Evolutionary conservation across 2,113 vertebrate species (phyloP), one percentile per base, ranked within the genome.

Genomic region (Odontesthes bonariensis): DNA sequence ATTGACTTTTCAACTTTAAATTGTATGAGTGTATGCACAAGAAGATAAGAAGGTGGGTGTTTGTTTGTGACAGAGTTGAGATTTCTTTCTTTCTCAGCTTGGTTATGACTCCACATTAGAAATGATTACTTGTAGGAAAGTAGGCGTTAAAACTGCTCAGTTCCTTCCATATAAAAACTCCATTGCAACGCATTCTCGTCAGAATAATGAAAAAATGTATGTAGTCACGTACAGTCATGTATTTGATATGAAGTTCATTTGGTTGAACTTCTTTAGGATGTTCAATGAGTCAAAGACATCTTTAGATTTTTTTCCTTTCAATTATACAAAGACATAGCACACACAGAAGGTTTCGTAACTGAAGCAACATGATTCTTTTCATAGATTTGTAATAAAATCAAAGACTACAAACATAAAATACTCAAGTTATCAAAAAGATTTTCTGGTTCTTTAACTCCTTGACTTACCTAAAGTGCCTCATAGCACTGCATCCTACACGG

Each of bases 81-180:
- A 78, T 87, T 80, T 66, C 20, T 51, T 27, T 72, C 58, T 49
- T 61, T 77, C 42, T 68, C 57, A 40, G 58, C 69, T 70, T 58
- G 57, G 49, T 77, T 79, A 67, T 31, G 27, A 73, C 51, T 79
- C 55, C 40, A 69, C 73, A 67, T 69, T 17, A 54, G 58, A 71
- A 58, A 73, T 68, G 57, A 47, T 80, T 80, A 70, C 71, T 77
- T n/a, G 46, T 49, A 84, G 66, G 44, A 47, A 27, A 66, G 89
- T 77, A 65, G 75, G 73, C 54, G 58, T 86, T 88, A 72, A 83
- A 77, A 80, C 76, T 42, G 80, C 73, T 74, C 47, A 69, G n/a
- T 51, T 77, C 31, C 23, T 60, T 82, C 47, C 40, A 46, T 63
- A 63, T 66, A 14, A 81, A 84, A 80, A 73, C 76, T 71, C 84